These are phyloP conservation scores for Poeciliopsis turrubarensis DNA, from an alignment of 2,113 vertebrate genomes.

Conservation along the genomic window DNA sequence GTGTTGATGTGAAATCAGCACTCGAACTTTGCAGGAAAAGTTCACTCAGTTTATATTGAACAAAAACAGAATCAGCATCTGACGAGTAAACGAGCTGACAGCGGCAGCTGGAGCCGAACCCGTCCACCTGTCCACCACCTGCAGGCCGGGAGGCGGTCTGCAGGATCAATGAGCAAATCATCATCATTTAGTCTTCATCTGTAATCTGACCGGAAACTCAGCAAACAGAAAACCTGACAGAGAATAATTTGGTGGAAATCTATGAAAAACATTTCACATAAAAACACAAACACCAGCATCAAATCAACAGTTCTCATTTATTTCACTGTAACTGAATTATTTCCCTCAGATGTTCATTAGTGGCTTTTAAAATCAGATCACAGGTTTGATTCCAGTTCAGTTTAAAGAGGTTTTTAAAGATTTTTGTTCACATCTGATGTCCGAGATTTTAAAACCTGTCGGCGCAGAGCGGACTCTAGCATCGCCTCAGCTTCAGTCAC, in stretches of 20 bases:
- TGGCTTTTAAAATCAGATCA: not conserved
- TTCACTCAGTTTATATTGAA: conserved; percentile 91
- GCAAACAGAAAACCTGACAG: not conserved
- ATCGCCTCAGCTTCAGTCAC: not conserved
- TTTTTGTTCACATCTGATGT: not conserved
- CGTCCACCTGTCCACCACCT: conserved; percentile 50
- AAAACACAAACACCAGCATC: not conserved
- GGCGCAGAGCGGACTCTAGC: not conserved
- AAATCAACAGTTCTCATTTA: conserved; percentile 3
- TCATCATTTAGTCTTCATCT: not conserved
- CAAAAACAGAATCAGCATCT: conserved; percentile 85
- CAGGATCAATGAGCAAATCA: not conserved
- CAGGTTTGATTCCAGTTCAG: conserved; percentile 2
- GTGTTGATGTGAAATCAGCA: conserved; percentile 16
- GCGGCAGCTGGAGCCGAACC: conserved; percentile 86
- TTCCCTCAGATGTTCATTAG: conserved; percentile 11
- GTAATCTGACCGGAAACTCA: not conserved
- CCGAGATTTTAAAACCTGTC: not conserved
- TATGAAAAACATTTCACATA: not conserved
- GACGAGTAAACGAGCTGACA: conserved; percentile 92
- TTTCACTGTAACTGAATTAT: not conserved
- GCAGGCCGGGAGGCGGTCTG: not conserved
- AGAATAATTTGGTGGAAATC: not conserved
- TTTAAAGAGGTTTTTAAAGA: conserved; percentile 1
- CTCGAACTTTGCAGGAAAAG: conserved; percentile 48